These are phyloP conservation scores for Chrysina gloriosa DNA, from an alignment of 2,888 invertebrate species.

Conservation along the genomic window DNA sequence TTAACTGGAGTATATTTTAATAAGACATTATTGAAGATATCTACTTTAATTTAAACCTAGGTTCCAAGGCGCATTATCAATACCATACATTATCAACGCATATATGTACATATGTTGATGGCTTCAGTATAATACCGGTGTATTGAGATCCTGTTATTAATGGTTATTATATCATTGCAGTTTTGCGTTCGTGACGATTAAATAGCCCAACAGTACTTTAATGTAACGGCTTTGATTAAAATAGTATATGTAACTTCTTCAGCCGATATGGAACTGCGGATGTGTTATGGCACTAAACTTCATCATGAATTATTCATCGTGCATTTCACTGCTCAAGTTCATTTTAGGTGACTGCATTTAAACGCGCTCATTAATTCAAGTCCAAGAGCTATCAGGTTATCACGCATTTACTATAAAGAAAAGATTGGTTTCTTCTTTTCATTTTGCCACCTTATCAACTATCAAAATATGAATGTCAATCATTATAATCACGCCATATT, in stretches of 20 bases:
- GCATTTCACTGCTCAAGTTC: conserved; percentile 29
- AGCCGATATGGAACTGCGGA: conserved; percentile 24
- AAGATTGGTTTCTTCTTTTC: background rate
- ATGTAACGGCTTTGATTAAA: conserved; percentile 23
- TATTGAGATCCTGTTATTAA: background rate
- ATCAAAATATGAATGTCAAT: conserved; percentile 17
- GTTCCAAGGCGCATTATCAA: too few relatives aligned
- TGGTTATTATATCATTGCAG: background rate
- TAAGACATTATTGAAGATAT: too few relatives aligned
- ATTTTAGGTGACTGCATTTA: conserved; percentile 23
- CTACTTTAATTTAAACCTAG: too few relatives aligned
- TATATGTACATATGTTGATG: too few relatives aligned
- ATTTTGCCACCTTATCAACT: conserved; percentile 8
- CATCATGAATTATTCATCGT: conserved; percentile 30
- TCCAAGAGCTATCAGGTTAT: conserved; percentile 12
- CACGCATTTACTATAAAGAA: background rate
- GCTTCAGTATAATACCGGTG: too few relatives aligned
- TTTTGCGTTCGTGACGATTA: background rate
- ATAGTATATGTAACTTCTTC: conserved; percentile 22
- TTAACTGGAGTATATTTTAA: too few relatives aligned
- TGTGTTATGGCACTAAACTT: conserved; percentile 28
- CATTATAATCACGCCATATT: conserved; percentile 7
- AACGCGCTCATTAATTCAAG: conserved; percentile 19
- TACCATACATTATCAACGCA: too few relatives aligned
- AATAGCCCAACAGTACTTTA: conserved; percentile 4